A percentile compares a stretch with the other conserved stretches of the same genome.
Evolutionary conservation across 1,140 invertebrate genomes (phyloP).

Genomic region (Tetragnatha versicolor): DNA sequence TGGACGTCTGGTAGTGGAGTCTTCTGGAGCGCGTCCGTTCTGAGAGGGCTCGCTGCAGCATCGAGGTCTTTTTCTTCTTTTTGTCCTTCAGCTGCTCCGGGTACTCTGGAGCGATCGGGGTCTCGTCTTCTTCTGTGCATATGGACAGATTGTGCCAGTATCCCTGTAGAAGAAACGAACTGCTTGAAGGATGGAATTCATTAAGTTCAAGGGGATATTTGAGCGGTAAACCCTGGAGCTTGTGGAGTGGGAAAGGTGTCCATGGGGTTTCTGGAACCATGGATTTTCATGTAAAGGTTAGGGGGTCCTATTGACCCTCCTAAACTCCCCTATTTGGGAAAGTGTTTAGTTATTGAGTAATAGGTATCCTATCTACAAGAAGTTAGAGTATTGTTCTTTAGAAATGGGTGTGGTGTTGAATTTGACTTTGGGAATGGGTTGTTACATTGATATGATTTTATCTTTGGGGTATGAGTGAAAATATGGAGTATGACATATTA

Average conservation of each 20-base stretch:
- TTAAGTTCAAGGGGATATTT: not conserved
- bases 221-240: not conserved
- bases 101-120: not conserved
- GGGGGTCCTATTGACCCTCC: too few species aligned
- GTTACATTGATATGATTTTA: too few species aligned
- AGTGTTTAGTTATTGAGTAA: too few species aligned
- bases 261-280: too few species aligned
- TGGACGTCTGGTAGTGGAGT: conserved; percentile 23
- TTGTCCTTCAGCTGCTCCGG: conserved; percentile 32
- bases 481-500: too few species aligned
- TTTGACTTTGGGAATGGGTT: too few species aligned
- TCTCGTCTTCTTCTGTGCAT: conserved; percentile 46
- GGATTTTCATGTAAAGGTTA: too few species aligned
- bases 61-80: conserved; percentile 50
- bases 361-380: too few species aligned
- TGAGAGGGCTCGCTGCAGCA: conserved; percentile 54
- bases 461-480: too few species aligned
- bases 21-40: conserved; percentile 38
- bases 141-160: conserved; percentile 50
- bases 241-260: not conserved
- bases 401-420: too few species aligned
- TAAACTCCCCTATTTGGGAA: too few species aligned
- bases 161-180: not conserved
- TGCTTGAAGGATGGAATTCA: not conserved
- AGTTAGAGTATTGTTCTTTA: too few species aligned